A percentile compares a stretch with the other conserved stretches of the same genome.
Conservation (phyloP, 2,113 vertebrate species). For the Rhodinocichla rosea region DNA sequence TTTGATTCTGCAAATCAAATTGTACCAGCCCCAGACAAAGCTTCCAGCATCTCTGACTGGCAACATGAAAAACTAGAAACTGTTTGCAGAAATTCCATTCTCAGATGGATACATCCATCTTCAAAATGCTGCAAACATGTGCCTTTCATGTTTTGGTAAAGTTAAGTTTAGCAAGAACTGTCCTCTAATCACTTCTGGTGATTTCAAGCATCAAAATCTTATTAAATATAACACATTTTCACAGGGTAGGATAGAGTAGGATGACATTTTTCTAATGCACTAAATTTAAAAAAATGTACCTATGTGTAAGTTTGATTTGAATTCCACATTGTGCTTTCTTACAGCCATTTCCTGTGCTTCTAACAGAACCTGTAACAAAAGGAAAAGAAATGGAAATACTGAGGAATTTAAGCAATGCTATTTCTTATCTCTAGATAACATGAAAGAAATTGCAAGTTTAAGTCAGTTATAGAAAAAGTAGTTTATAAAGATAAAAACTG, state of each 20-base stretch:
- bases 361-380: constrained; percentile 82
- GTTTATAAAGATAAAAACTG: not conserved
- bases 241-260: not conserved
- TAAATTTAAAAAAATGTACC: constrained; percentile 71
- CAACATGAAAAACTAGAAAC: not conserved
- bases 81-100: not conserved
- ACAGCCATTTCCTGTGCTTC: constrained; percentile 98
- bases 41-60: not conserved
- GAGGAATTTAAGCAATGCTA: constrained; percentile 7
- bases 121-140: not conserved
- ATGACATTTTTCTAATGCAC: not conserved
- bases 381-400: constrained; percentile 14
- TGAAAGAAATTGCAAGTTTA: not conserved
- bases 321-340: constrained; percentile 90
- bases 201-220: not conserved
- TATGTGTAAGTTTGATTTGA: constrained; percentile 91
- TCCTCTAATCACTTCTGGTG: not conserved
- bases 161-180: not conserved
- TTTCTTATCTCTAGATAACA: constrained; percentile 15
- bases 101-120: not conserved
- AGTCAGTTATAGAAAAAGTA: not conserved
- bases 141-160: not conserved
- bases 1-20: not conserved
- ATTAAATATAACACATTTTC: not conserved
- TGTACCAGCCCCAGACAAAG: not conserved